Percentiles rank a stretch among this genome's conserved stretches.
Evolutionary conservation across 2,113 vertebrate species (phyloP).

Genomic region (Cricetomys ansorgei): DNA sequence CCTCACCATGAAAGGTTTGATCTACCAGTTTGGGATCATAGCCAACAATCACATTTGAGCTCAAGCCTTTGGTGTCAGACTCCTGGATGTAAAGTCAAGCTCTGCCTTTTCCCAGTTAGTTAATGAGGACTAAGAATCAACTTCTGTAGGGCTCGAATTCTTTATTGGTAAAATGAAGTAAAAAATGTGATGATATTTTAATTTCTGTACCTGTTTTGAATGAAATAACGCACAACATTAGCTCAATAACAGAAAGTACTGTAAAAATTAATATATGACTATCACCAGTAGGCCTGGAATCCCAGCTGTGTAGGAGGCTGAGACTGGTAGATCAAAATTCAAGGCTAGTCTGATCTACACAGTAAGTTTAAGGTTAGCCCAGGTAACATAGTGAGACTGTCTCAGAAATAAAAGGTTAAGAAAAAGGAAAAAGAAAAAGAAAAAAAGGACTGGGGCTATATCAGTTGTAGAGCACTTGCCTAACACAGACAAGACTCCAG

Average conservation of each 20-base stretch:
- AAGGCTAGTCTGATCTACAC: too few relatives aligned
- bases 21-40: background rate
- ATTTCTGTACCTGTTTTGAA: background rate
- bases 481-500: background rate
- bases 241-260: background rate
- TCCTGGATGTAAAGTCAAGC: background rate
- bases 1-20: background rate
- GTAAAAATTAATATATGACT: background rate
- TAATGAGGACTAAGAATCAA: background rate
- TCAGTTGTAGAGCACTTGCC: background rate
- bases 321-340: background rate
- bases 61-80: background rate
- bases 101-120: background rate
- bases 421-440: background rate
- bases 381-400: background rate
- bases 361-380: background rate
- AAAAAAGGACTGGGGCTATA: background rate
- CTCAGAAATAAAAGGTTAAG: background rate
- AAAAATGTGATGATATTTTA: slow-evolving; percentile 4
- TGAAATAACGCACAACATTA: background rate
- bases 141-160: background rate
- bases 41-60: background rate
- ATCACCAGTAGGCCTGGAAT: background rate
- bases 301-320: background rate
- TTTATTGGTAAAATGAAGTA: background rate